These are phyloP conservation scores for Elephantulus edwardii DNA, from an alignment of 2,113 vertebrate genomes.

Conservation along the genomic window DNA sequence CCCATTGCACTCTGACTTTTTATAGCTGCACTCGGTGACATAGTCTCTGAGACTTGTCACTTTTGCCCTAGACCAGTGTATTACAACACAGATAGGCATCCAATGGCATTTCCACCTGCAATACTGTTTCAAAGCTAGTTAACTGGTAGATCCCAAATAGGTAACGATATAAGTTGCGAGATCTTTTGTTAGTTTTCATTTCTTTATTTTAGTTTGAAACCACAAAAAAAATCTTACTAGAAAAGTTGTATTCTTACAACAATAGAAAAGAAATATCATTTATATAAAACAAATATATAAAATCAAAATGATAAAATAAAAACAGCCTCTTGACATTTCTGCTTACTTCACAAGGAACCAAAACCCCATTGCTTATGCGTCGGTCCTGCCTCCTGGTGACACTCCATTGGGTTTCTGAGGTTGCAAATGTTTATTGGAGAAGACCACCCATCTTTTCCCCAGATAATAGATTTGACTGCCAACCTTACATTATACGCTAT, in stretches of 20 bases:
- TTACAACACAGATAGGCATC: neutral
- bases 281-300: neutral
- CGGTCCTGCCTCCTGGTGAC: too few species aligned
- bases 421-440: too few species aligned
- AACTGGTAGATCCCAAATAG: neutral
- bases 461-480: too few species aligned
- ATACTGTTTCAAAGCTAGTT: neutral
- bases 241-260: neutral
- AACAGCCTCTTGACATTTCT: neutral
- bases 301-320: neutral
- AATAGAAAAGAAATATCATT: neutral
- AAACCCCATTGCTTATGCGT: too few species aligned
- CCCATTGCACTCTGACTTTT: neutral
- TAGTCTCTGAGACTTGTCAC: neutral
- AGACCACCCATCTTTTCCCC: too few species aligned
- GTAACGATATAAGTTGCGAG: too few species aligned
- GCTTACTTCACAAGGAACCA: too few species aligned
- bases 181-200: neutral
- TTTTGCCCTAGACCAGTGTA: neutral
- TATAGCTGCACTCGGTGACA: neutral
- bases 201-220: neutral
- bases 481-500: too few species aligned
- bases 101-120: neutral
- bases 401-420: too few species aligned
- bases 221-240: neutral